Evolutionary conservation across 2,888 invertebrate genomes (phyloP).

Genomic region (Ceraclea dissimilis): DNA sequence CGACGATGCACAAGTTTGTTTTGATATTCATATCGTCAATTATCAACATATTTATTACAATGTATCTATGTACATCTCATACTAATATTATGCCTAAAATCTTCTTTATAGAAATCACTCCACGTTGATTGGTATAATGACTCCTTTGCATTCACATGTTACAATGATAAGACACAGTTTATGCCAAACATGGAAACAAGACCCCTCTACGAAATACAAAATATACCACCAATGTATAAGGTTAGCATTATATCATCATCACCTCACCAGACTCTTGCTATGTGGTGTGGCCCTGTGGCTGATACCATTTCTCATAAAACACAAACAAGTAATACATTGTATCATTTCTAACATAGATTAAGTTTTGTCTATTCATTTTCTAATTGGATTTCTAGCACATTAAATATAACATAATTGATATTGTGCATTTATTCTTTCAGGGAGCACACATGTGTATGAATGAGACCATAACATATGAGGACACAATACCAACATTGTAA

Average conservation of each 20-base stretch:
- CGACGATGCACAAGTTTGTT: slow-evolving; percentile 54
- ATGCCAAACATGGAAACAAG: slow-evolving; percentile 39
- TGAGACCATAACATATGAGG: slow-evolving; percentile 54
- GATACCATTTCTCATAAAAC: too few relatives aligned
- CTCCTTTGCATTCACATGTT: slow-evolving; percentile 49
- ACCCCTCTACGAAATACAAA: slow-evolving; percentile 46
- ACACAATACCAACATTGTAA: slow-evolving; percentile 62
- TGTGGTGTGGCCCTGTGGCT: too few relatives aligned
- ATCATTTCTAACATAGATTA: too few relatives aligned
- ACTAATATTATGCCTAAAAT: background rate
- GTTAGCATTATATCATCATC: slow-evolving; percentile 35
- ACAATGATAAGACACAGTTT: slow-evolving; percentile 40
- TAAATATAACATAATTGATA: too few relatives aligned
- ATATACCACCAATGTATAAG: slow-evolving; percentile 49
- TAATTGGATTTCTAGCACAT: background rate
- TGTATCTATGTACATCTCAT: background rate
- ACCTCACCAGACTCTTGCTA: too few relatives aligned
- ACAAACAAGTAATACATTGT: too few relatives aligned
- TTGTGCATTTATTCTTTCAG: slow-evolving; percentile 34
- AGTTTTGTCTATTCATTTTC: background rate
- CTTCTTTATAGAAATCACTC: slow-evolving; percentile 2
- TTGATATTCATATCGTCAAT: background rate
- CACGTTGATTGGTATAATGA: slow-evolving; percentile 23
- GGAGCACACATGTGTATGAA: slow-evolving; percentile 65
- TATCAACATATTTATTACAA: background rate